Conservation (phyloP, 2,113 vertebrate species). For the Brachypteracias leptosomus region DNA sequence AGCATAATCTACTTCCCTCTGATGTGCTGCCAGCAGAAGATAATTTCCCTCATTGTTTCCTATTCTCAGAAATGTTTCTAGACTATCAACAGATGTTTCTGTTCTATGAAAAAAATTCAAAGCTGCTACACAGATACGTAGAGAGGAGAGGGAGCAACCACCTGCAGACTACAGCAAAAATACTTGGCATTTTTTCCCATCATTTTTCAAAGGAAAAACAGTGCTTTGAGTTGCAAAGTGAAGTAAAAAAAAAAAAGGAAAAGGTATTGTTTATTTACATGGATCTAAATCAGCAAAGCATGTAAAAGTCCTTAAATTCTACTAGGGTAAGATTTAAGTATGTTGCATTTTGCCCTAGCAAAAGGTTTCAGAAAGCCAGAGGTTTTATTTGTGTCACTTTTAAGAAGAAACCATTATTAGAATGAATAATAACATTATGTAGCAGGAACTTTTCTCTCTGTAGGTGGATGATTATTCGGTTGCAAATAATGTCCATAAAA, state of each 20-base stretch:
- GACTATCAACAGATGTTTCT: not conserved
- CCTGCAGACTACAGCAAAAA: not conserved
- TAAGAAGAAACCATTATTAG: not conserved
- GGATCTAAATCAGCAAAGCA: not conserved
- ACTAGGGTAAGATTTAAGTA: not conserved
- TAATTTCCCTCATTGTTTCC: constrained; percentile 21
- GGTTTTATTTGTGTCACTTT: not conserved
- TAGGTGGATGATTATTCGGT: not conserved
- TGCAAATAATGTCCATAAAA: not conserved
- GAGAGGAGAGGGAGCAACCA: not conserved
- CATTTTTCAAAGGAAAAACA: not conserved
- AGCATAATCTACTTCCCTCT: not conserved
- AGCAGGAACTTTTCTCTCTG: not conserved
- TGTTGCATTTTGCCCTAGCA: not conserved
- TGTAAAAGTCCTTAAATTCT: not conserved
- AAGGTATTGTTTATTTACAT: not conserved
- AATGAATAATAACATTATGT: not conserved
- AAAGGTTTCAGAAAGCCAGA: not conserved
- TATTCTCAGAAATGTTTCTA: constrained; percentile 10
- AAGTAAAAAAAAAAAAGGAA: not conserved
- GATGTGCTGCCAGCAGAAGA: constrained; percentile 13
- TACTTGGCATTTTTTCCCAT: not conserved
- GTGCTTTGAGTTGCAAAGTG: not conserved
- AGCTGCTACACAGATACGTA: not conserved
- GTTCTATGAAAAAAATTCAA: not conserved